Base-by-base conservation (phyloP, 2,797 vertebrate species). In the Sparus aurata region DNA sequence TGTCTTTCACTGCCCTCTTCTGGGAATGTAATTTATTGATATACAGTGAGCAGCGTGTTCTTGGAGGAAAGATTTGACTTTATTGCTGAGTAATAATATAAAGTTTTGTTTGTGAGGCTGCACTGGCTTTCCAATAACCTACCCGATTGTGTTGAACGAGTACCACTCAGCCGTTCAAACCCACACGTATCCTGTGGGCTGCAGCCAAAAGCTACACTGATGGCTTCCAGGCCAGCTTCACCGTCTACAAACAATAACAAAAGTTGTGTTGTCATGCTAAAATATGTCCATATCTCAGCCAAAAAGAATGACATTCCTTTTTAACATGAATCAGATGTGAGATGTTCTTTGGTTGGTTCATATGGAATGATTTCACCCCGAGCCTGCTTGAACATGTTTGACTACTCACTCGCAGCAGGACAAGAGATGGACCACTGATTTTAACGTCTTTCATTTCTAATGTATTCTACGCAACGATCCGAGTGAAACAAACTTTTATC, bases 1-100 rank as follows among this genome's bases (percentile, higher is more conserved):
- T 57, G 67, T 69, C 79, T 88, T 76, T 64, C 74, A 81, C 69
- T 86, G 86, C 87, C 81, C 80, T 92, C 90, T 87, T 84, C 87
- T 87, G 89, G 88, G 77, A 83, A 69, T 34, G 47, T 25, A 12
- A 53, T 67, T 49, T 20, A 60, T 41, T 80, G 61, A 59, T 63
- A 18, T 57, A 17, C 57, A 69, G 61, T 25, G 45, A 65, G 50
- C 60, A 27, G 23, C 16, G 27, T 64, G 0, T 5, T 20, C 38
- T 57, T 34, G 17, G 17, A 43, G 43, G 50, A 30, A 60, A 43
- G 34, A 5, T 11, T 7, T 41, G 7, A 18, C 23, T 75, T 12
- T 13, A 18, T 0, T n/a, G 43, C 12, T 69, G 50, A 64, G 55
- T 10, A 30, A 64, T 34, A 53, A 43, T 1, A 16, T 4, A 27